Evolutionary conservation across 2,888 invertebrate species (phyloP), one percentile per base, ranked within the genome.

Genomic region (Fissipunctia ypsillon): DNA sequence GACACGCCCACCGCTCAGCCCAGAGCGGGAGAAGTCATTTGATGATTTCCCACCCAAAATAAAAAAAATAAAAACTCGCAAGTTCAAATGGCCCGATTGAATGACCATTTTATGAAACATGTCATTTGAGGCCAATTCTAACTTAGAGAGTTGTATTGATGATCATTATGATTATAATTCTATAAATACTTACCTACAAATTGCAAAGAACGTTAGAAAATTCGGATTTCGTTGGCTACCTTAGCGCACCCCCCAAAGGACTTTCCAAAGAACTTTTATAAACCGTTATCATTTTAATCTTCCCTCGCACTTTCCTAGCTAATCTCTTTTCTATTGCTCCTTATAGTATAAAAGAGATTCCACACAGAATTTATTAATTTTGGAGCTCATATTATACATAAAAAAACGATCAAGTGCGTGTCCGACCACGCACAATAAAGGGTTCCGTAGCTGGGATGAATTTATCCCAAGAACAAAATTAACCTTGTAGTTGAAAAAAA

Each of bases 271-370:
- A 54, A 54, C 48, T 78, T 81, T 73, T 70, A 48, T 66, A 83
- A 64, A 71, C 48, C 31, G 56, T 60, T 45, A 52, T 69, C 69
- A 67, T 80, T 81, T 69, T 84, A 67, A 80, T 69, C 41, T 69
- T 19, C 31, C n/a, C 19, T 38, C 31, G 19, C 56, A 63, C 68
- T 71, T 70, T 61, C 22, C 52, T 59, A 38, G 52, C 19, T 73
- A 80, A 82, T 73, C 63, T 56, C 54, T 84, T 73, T 76, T 65
- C 76, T 73, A 73, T 76, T 79, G 61, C 68, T 65, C 16, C 60
- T 61, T 52, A 25, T 60, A 67, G 10, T n/a, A 61, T 48, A 66
- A 66, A 77, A 71, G 68, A 48, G 25, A 35, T 31, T 52, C 22
- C 22, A 25, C 19, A 45, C 9, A 50, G 50, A 43, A 80, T 56